phyloP scores from a whole-genome alignment of 92 coral and sea anemone species.

The Isaurus tuberculatus region DNA sequence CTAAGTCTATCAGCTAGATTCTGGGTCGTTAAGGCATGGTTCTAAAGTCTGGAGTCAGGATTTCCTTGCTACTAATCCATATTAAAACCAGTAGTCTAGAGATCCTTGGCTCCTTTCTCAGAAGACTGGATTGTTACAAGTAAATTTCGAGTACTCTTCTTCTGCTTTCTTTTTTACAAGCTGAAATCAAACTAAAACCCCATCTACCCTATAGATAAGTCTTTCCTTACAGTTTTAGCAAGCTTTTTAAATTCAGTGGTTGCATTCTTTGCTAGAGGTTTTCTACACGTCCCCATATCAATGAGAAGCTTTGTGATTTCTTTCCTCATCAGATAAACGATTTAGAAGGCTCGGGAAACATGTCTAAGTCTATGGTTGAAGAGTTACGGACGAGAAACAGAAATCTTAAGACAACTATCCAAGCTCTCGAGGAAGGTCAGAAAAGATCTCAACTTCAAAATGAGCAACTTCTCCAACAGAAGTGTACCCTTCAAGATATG shows the following conservation, averaged over 20 bases:
- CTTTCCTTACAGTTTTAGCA: too few relatives aligned
- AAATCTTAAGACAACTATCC: constrained; percentile 71
- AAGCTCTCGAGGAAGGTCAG: constrained; percentile 86
- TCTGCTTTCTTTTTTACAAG: too few relatives aligned
- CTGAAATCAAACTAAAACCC: too few relatives aligned
- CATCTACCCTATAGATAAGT: too few relatives aligned
- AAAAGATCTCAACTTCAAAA: constrained; percentile 80
- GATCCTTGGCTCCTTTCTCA: too few relatives aligned
- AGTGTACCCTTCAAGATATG: constrained; percentile 78
- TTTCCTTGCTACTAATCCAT: too few relatives aligned
- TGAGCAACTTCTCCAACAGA: constrained; percentile 86
- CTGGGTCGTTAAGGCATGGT: too few relatives aligned
- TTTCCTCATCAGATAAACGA: constrained; percentile 65
- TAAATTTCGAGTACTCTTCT: too few relatives aligned
- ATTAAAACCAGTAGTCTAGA: too few relatives aligned
- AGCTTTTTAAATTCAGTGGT: neutral
- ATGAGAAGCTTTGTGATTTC: neutral
- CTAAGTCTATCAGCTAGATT: too few relatives aligned
- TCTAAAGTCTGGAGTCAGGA: too few relatives aligned
- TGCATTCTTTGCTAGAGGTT: neutral
- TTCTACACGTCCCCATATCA: neutral
- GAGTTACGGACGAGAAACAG: constrained; percentile 76
- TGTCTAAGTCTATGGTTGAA: constrained; percentile 74
- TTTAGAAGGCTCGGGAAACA: constrained; percentile 58
- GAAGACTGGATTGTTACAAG: too few relatives aligned